Percentiles rank a stretch among this genome's conserved stretches.
These are phyloP conservation scores for Ispidina lecontei DNA, from an alignment of 2,797 vertebrate genomes.

Conservation along the genomic window DNA sequence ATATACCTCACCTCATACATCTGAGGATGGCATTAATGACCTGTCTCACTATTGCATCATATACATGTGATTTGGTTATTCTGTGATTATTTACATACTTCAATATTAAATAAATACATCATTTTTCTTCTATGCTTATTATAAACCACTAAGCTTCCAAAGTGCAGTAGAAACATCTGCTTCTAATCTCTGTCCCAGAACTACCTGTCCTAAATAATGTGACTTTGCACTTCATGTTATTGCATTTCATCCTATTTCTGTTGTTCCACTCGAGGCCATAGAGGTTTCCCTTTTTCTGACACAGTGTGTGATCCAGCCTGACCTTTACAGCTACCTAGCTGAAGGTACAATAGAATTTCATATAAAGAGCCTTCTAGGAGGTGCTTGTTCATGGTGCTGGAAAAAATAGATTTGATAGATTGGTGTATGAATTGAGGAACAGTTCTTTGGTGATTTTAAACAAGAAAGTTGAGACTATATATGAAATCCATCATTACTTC, in stretches of 20 bases:
- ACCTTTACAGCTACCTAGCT: conserved; percentile 10
- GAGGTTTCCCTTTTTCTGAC: background rate
- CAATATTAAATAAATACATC: background rate
- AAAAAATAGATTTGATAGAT: background rate
- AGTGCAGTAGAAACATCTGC: background rate
- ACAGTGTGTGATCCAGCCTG: background rate
- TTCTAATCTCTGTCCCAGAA: background rate
- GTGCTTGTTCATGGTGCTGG: background rate
- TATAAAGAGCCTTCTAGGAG: background rate
- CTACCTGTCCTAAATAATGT: background rate
- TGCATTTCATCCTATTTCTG: background rate
- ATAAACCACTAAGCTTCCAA: background rate
- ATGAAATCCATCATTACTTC: background rate
- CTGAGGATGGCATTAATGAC: background rate
- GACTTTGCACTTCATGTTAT: background rate
- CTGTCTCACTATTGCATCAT: background rate
- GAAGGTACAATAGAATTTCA: background rate
- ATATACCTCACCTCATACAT: background rate
- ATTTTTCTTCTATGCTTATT: background rate
- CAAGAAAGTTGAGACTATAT: background rate
- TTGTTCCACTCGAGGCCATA: background rate
- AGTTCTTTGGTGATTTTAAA: background rate
- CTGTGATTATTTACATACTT: background rate
- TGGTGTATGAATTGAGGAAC: background rate
- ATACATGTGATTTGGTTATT: background rate